These are phyloP conservation scores for Toxotes jaculatrix DNA, from an alignment of 2,113 vertebrate species.

Conservation along the genomic window DNA sequence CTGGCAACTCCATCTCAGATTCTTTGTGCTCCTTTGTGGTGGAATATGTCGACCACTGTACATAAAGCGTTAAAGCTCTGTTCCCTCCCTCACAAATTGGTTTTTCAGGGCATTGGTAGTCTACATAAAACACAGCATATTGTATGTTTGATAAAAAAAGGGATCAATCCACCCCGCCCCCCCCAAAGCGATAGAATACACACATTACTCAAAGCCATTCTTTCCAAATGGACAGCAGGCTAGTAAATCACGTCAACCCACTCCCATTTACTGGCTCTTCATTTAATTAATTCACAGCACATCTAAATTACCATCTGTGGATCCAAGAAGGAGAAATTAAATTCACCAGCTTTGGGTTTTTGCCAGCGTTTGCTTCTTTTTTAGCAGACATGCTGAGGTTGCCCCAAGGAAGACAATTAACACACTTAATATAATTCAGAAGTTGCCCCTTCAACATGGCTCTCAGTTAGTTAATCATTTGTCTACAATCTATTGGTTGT, in stretches of 20 bases:
- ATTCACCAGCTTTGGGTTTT: constrained; percentile 15
- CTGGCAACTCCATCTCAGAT: constrained; percentile 8
- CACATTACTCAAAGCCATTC: constrained; percentile 29
- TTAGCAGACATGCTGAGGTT: constrained; percentile 23
- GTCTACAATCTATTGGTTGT: neutral
- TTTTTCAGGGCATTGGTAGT: too few relatives aligned
- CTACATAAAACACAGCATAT: neutral
- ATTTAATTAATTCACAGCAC: constrained; percentile 63
- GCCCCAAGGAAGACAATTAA: constrained; percentile 30
- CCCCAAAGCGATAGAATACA: constrained; percentile 40
- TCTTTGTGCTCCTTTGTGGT: neutral
- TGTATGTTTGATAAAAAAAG: neutral
- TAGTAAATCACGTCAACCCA: constrained; percentile 65
- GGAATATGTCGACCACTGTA: too few relatives aligned
- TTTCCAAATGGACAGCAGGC: constrained; percentile 47
- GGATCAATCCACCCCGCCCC: neutral
- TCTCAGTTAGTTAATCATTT: constrained; percentile 7
- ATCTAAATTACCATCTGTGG: constrained; percentile 69
- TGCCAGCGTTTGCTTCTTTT: constrained; percentile 12
- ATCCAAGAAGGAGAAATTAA: constrained; percentile 37
- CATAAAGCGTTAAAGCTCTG: too few relatives aligned
- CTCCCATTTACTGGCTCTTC: constrained; percentile 54
- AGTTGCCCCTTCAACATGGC: constrained; percentile 24
- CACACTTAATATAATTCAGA: constrained; percentile 28
- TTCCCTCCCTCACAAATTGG: too few relatives aligned